These are phyloP conservation scores for Zele albiditarsus DNA, from an alignment of 2,888 invertebrate species.

Conservation along the genomic window DNA sequence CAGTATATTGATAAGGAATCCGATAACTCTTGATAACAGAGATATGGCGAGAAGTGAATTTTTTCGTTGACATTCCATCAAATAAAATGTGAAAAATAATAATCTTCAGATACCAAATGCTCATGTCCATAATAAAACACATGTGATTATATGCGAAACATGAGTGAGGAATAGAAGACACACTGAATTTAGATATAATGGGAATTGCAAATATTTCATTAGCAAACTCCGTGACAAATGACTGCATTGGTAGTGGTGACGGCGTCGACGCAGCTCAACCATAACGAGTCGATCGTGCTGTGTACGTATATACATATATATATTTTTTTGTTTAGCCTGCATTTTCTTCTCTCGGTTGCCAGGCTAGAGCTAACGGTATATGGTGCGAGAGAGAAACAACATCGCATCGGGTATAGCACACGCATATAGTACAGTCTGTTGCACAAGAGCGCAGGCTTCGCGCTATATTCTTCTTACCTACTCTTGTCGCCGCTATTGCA, in stretches of 20 bases:
- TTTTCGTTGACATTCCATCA: neutral
- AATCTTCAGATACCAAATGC: neutral
- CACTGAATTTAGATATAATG: neutral
- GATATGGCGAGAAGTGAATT: slow-evolving; percentile 24
- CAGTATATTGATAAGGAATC: neutral
- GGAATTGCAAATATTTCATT: neutral
- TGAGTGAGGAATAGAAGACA: neutral
- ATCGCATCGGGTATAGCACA: slow-evolving; percentile 37
- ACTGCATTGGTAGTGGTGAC: slow-evolving; percentile 5
- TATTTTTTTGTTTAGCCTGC: slow-evolving; percentile 46
- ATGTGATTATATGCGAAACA: too few species aligned
- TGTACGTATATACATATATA: slow-evolving; percentile 42
- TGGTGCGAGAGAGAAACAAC: slow-evolving; percentile 42
- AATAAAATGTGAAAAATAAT: neutral
- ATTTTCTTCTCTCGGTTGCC: slow-evolving; percentile 59
- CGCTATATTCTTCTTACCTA: slow-evolving; percentile 33
- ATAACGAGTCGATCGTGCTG: slow-evolving; percentile 32
- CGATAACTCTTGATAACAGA: slow-evolving; percentile 34
- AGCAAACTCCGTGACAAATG: neutral
- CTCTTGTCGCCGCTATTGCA: slow-evolving; percentile 39
- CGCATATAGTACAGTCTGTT: slow-evolving; percentile 42
- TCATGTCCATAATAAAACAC: too few species aligned
- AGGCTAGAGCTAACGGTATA: slow-evolving; percentile 66
- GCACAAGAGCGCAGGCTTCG: slow-evolving; percentile 35
- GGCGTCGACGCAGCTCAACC: slow-evolving; percentile 22